Percentiles rank a stretch among this genome's conserved stretches.
phyloP scores from a whole-genome alignment of 2,797 vertebrate species.

The Pipistrellus nathusii region DNA sequence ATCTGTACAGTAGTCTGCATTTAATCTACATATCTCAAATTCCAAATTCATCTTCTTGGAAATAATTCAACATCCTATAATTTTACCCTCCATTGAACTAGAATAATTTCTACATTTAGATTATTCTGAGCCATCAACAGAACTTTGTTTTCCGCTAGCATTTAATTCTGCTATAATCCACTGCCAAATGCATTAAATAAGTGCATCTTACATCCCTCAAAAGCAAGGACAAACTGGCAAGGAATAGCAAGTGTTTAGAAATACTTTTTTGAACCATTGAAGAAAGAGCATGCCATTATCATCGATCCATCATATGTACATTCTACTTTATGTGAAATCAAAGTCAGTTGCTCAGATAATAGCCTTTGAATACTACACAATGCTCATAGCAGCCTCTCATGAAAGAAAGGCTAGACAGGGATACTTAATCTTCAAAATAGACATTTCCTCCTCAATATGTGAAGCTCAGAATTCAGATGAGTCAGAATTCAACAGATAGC shows the following conservation, averaged over 20 bases:
- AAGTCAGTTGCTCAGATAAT: slow-evolving; percentile 60
- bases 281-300: slow-evolving; percentile 64
- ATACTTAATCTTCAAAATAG: neutral
- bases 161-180: slow-evolving; percentile 70
- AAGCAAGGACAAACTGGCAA: slow-evolving; percentile 41
- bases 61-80: slow-evolving; percentile 79
- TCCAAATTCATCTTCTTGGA: slow-evolving; percentile 79
- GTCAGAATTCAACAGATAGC: neutral
- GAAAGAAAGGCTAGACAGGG: neutral
- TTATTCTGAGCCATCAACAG: slow-evolving; percentile 75
- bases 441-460: neutral
- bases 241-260: slow-evolving; percentile 68
- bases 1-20: slow-evolving; percentile 65
- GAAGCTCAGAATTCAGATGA: neutral
- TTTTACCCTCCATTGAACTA: slow-evolving; percentile 79
- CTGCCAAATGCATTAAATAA: slow-evolving; percentile 68
- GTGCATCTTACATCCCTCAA: neutral
- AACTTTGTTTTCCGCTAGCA: slow-evolving; percentile 69
- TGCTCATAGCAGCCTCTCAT: neutral
- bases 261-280: slow-evolving; percentile 45
- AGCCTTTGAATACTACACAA: slow-evolving; percentile 4
- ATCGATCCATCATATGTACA: neutral
- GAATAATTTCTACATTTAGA: slow-evolving; percentile 78
- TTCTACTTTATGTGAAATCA: slow-evolving; percentile 58
- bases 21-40: slow-evolving; percentile 75